Evolutionary conservation across 2,797 vertebrate species (phyloP).

Genomic region (Paratrypauchen microcephalus): DNA sequence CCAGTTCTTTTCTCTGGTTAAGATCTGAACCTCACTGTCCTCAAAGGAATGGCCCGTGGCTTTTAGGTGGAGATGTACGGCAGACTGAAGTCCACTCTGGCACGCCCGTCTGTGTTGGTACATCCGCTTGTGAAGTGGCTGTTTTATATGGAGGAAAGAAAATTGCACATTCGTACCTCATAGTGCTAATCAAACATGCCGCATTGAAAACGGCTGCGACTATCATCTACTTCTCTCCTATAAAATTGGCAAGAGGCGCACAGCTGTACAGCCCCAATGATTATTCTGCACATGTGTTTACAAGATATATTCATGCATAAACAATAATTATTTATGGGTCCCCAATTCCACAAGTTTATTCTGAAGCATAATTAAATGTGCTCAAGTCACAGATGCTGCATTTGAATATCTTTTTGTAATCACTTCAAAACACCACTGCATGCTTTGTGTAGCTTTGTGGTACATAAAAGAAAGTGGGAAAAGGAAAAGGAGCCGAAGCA

Average conservation of each 20-base stretch:
- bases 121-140: too few species aligned
- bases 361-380: slow-evolving; percentile 1
- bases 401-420: neutral
- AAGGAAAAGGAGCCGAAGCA: slow-evolving; percentile 44
- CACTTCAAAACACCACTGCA: neutral
- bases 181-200: neutral
- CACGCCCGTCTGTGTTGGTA: too few species aligned
- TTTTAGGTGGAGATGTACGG: too few species aligned
- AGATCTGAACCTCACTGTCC: too few species aligned
- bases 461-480: neutral
- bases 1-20: too few species aligned
- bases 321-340: neutral
- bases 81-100: too few species aligned
- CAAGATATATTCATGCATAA: neutral
- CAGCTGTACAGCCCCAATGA: neutral
- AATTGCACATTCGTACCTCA: too few species aligned
- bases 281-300: neutral
- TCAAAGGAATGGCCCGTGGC: too few species aligned
- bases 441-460: too few species aligned
- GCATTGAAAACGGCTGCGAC: neutral
- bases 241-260: neutral
- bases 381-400: neutral
- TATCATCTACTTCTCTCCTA: neutral
- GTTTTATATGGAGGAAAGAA: too few species aligned
- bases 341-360: neutral